Evolutionary conservation across 2,113 vertebrate species (phyloP).

Genomic region (Hippocampus comes): DNA sequence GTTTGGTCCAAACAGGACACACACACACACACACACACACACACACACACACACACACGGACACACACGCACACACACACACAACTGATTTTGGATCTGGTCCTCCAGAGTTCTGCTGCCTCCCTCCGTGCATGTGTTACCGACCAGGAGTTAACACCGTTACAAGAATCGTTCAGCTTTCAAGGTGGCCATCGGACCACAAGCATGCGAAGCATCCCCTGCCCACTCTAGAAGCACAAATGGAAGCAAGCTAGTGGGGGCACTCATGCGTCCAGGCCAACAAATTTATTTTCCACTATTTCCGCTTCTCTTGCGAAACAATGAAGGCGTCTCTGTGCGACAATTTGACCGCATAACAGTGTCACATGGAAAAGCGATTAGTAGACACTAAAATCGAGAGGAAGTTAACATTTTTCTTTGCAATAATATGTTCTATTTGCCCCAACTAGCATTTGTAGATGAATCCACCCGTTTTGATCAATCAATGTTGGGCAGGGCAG

Average conservation of each 20-base stretch:
- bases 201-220: slow-evolving; percentile 57
- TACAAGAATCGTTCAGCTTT: slow-evolving; percentile 34
- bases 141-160: background rate
- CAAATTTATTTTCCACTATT: slow-evolving; percentile 12
- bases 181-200: slow-evolving; percentile 41
- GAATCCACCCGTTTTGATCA: no score
- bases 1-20: background rate
- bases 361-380: slow-evolving; percentile 10
- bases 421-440: no score
- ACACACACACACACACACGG: no score
- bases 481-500: no score
- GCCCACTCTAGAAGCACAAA: slow-evolving; percentile 13
- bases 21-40: no score
- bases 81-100: slow-evolving; percentile 7
- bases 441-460: no score
- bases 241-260: slow-evolving; percentile 23
- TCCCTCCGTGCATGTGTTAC: slow-evolving; percentile 26
- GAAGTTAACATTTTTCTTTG: no score
- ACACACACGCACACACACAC: no score
- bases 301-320: slow-evolving; percentile 26
- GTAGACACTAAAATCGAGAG: background rate
- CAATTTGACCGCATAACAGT: background rate
- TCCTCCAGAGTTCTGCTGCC: slow-evolving; percentile 51
- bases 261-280: slow-evolving; percentile 1
- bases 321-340: background rate